Percentiles rank a stretch among this genome's conserved stretches.
phyloP scores from a whole-genome alignment of 1,140 invertebrate genomes.

The Brachionus calyciflorus region DNA sequence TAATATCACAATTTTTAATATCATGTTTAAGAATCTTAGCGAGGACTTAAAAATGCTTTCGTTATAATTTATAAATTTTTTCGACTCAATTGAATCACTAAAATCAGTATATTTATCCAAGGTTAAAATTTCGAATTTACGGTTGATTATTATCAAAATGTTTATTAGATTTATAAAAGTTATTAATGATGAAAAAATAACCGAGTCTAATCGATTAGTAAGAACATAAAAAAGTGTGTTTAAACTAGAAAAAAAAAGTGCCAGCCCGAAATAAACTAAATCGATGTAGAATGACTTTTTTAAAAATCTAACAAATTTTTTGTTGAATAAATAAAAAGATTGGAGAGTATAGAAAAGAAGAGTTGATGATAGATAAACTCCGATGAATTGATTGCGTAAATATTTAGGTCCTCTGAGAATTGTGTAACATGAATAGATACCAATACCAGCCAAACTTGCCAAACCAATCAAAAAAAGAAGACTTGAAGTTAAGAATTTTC shows the following conservation, averaged over 20 bases:
- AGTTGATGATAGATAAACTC: not conserved
- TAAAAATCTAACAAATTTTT: not conserved
- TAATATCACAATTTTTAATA: constrained; percentile 16
- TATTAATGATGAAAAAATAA: not conserved
- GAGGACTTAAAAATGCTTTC: not conserved
- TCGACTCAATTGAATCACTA: not conserved
- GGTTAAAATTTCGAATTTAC: not conserved
- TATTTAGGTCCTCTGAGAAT: not conserved
- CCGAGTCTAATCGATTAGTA: not conserved
- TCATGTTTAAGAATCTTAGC: not conserved
- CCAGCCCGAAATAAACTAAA: not conserved
- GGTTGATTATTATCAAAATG: constrained; percentile 14
- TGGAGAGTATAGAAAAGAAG: constrained; percentile 1
- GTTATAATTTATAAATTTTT: not conserved
- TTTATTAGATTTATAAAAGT: not conserved
- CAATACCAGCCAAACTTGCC: not conserved
- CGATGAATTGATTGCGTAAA: constrained; percentile 35
- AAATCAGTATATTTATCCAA: not conserved
- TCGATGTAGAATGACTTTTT: not conserved
- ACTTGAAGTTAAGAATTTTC: not conserved
- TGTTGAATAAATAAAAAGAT: not conserved
- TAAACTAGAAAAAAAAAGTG: not conserved
- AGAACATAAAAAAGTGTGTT: not conserved
- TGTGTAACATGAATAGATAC: constrained; percentile 1
- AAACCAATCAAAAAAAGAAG: not conserved